phyloP scores from a whole-genome alignment of 1,140 invertebrate species.

The Drosophila obscura region DNA sequence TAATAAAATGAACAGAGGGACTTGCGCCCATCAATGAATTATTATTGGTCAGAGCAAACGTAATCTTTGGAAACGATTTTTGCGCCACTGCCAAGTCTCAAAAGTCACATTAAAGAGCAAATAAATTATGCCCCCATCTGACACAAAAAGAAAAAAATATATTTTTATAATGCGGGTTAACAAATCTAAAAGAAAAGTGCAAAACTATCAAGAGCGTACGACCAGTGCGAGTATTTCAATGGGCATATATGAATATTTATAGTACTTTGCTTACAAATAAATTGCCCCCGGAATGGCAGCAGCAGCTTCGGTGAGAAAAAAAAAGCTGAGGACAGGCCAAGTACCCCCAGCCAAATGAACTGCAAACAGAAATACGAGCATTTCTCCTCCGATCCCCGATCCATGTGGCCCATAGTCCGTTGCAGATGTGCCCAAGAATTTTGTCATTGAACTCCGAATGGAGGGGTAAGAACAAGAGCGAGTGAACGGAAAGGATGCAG shows the following conservation, averaged over 20 bases:
- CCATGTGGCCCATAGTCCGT: slow-evolving; percentile 4
- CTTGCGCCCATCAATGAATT: slow-evolving; percentile 4
- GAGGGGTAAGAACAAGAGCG: slow-evolving; percentile 3
- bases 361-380: slow-evolving; percentile 43
- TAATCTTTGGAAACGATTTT: slow-evolving; percentile 8
- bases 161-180: no score
- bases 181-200: background rate
- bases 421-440: slow-evolving; percentile 59
- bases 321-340: background rate
- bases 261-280: slow-evolving; percentile 47
- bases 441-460: slow-evolving; percentile 73
- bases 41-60: slow-evolving; percentile 5
- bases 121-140: slow-evolving; percentile 1
- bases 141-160: background rate
- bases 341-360: slow-evolving; percentile 63
- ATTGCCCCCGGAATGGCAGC: slow-evolving; percentile 32
- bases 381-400: no score
- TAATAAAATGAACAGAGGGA: background rate
- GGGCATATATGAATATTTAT: slow-evolving; percentile 52
- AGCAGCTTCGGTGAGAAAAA: background rate
- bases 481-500: slow-evolving; percentile 13
- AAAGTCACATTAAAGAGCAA: slow-evolving; percentile 19
- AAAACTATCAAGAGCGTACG: slow-evolving; percentile 36
- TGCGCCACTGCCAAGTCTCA: slow-evolving; percentile 12
- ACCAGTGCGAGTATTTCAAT: background rate